Percentiles rank a stretch among this genome's conserved stretches.
Conservation (phyloP, 2,888 invertebrate genomes). For the Yponomeuta plumbellus region DNA sequence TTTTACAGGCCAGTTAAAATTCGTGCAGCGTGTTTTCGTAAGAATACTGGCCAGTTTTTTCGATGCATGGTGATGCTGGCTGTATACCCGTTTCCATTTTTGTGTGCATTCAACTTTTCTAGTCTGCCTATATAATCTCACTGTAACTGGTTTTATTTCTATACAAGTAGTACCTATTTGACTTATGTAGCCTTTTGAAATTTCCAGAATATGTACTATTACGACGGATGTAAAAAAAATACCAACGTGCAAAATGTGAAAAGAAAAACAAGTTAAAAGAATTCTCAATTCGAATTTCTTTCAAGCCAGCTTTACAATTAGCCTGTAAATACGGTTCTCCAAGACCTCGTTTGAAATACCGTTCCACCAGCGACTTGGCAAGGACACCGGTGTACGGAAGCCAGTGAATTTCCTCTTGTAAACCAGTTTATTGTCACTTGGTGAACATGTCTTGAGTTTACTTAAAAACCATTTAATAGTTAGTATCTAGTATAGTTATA, state of each 20-base stretch:
- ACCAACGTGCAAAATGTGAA: neutral
- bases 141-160: neutral
- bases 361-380: neutral
- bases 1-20: neutral
- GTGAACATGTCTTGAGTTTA: no score
- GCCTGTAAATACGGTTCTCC: neutral
- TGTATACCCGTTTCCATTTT: no score
- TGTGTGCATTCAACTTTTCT: no score
- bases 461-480: no score
- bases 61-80: neutral
- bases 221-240: neutral
- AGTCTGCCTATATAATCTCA: no score
- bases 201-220: no score
- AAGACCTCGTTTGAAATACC: neutral
- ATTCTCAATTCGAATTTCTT: neutral
- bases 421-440: neutral
- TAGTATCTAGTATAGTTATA: no score
- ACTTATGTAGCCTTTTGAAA: no score
- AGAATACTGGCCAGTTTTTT: neutral
- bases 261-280: neutral
- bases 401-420: neutral
- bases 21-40: neutral
- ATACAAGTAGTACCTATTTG: no score
- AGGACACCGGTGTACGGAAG: neutral
- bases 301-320: neutral